Conservation (phyloP, 2,888 invertebrate species). For the Cryptus armator region DNA sequence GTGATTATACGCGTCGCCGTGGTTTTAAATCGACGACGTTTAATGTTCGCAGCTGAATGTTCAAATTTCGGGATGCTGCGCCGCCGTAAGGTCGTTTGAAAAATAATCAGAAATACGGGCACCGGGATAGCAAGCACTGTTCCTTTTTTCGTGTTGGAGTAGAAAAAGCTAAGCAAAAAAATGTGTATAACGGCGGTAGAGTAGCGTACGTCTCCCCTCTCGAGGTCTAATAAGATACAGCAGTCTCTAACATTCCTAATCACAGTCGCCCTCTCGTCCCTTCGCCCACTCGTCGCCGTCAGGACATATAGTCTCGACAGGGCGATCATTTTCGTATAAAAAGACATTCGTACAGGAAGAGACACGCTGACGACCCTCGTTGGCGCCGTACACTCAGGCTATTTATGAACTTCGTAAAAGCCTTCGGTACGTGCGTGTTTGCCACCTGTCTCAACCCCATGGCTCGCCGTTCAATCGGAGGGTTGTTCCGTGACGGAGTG, state of each 20-base stretch:
- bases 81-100: background rate
- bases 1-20: background rate
- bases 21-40: background rate
- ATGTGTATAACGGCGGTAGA: constrained; percentile 9
- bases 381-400: constrained; percentile 54
- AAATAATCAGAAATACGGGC: background rate
- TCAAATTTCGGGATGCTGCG: background rate
- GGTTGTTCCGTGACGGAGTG: constrained; percentile 28
- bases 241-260: constrained; percentile 51
- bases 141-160: background rate
- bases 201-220: background rate
- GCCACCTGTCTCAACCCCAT: constrained; percentile 52
- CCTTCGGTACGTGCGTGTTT: constrained; percentile 47
- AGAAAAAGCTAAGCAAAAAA: constrained; percentile 10
- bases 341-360: constrained; percentile 47
- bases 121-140: background rate
- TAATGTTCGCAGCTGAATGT: background rate
- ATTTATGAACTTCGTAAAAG: constrained; percentile 54
- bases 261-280: constrained; percentile 1
- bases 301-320: constrained; percentile 25
- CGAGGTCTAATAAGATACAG: constrained; percentile 57
- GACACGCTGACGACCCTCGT: constrained; percentile 49
- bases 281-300: constrained; percentile 32
- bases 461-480: constrained; percentile 18
- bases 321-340: constrained; percentile 29